These are phyloP conservation scores for Cyclargus thomasi DNA, from an alignment of 1,140 invertebrate genomes.

Conservation along the genomic window DNA sequence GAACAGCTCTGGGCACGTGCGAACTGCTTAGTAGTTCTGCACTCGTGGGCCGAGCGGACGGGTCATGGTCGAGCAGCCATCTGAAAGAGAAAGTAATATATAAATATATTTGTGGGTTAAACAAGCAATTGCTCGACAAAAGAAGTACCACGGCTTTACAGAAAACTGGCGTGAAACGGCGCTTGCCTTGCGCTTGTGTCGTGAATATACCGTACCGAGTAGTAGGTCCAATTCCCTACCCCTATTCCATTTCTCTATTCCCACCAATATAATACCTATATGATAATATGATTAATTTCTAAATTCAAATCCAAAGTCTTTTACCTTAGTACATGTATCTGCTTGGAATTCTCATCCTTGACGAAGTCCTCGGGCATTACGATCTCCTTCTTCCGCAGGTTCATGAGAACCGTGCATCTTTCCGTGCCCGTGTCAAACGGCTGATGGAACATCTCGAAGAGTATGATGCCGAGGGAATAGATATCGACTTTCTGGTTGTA, in stretches of 20 bases:
- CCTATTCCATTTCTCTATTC: too few relatives aligned
- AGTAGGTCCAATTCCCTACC: too few relatives aligned
- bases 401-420: conserved; percentile 80
- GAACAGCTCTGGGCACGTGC: conserved; percentile 86
- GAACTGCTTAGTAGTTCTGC: conserved; percentile 88
- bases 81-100: conserved; percentile 35
- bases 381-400: conserved; percentile 50
- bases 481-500: conserved; percentile 98
- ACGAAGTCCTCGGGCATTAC: conserved; percentile 60
- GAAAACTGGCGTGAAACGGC: too few relatives aligned
- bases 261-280: too few relatives aligned
- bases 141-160: too few relatives aligned
- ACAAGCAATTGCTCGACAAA: neutral
- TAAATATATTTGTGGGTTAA: neutral
- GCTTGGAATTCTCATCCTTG: conserved; percentile 53
- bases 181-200: too few relatives aligned
- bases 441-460: conserved; percentile 96
- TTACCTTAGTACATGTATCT: conserved; percentile 67
- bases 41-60: conserved; percentile 86
- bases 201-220: too few relatives aligned
- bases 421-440: conserved; percentile 92
- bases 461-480: conserved; percentile 91
- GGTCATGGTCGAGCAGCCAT: conserved; percentile 91
- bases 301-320: conserved; percentile 11
- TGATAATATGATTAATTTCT: neutral